Percentiles rank a stretch among this genome's conserved stretches.
These are phyloP conservation scores for Arothron firmamentum DNA, from an alignment of 2,113 vertebrate species.

Conservation along the genomic window DNA sequence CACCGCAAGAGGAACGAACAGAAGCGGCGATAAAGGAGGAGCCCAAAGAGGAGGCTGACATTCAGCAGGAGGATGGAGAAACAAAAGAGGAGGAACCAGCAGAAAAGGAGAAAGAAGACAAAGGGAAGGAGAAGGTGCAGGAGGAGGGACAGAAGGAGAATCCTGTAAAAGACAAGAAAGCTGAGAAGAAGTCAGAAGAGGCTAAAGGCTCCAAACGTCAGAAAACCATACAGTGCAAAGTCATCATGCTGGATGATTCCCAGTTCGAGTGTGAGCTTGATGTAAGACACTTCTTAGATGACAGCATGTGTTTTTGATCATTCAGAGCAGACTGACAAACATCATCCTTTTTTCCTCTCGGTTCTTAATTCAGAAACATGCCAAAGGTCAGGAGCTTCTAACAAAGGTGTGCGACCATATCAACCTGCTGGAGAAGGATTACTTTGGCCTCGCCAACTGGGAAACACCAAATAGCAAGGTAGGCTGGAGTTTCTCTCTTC, in stretches of 20 bases:
- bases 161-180: conserved; percentile 61
- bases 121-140: conserved; percentile 56
- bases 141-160: conserved; percentile 62
- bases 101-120: conserved; percentile 33
- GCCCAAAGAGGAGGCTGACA: conserved; percentile 66
- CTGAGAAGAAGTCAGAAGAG: conserved; percentile 70
- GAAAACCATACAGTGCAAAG: conserved; percentile 88
- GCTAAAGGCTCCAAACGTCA: conserved; percentile 79
- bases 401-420: conserved; percentile 90
- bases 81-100: conserved; percentile 25
- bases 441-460: conserved; percentile 88
- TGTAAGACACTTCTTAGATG: conserved; percentile 72
- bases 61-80: conserved; percentile 65
- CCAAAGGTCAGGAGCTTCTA: conserved; percentile 90
- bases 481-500: conserved; percentile 7
- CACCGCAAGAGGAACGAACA: conserved; percentile 69
- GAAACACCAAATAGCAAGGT: conserved; percentile 82
- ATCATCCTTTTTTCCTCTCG: background rate
- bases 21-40: conserved; percentile 53
- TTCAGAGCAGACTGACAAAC: background rate
- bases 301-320: background rate
- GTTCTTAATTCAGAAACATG: conserved; percentile 82
- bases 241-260: conserved; percentile 87
- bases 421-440: conserved; percentile 95
- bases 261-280: conserved; percentile 87